Conservation (phyloP, 2,888 invertebrate species). For the Phlogophora meticulosa region DNA sequence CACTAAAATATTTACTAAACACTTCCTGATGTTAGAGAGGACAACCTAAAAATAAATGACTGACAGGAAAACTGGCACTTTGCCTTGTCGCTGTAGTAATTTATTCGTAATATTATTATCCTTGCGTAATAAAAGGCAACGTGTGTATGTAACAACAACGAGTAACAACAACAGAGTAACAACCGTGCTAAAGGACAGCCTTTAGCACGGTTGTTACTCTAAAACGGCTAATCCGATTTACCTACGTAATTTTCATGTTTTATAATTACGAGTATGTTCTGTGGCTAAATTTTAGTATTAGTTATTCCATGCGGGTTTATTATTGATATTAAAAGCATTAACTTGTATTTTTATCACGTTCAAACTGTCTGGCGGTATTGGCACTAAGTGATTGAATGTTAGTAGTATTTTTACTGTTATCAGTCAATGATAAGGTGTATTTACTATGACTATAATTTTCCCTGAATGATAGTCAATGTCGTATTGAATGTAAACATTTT, state of each 20-base stretch:
- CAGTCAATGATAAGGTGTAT: slow-evolving; percentile 37
- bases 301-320: neutral
- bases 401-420: slow-evolving; percentile 31
- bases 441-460: slow-evolving; percentile 33
- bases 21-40: slow-evolving; percentile 37
- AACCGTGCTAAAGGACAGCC: too few species aligned
- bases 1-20: slow-evolving; percentile 14
- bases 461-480: slow-evolving; percentile 37
- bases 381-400: slow-evolving; percentile 7
- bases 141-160: neutral
- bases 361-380: neutral
- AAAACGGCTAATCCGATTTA: neutral
- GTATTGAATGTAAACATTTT: slow-evolving; percentile 29
- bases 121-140: slow-evolving; percentile 3
- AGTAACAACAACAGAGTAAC: too few species aligned
- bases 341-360: neutral
- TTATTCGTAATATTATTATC: slow-evolving; percentile 10
- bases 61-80: slow-evolving; percentile 53
- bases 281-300: neutral
- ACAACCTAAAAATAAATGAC: slow-evolving; percentile 58
- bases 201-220: neutral
- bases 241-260: too few species aligned
- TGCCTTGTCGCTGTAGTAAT: slow-evolving; percentile 29
- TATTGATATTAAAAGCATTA: slow-evolving; percentile 17
- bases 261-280: neutral